Evolutionary conservation across 1,140 invertebrate genomes (phyloP), one percentile per base, ranked within the genome.

Genomic region (Arion vulgaris): DNA sequence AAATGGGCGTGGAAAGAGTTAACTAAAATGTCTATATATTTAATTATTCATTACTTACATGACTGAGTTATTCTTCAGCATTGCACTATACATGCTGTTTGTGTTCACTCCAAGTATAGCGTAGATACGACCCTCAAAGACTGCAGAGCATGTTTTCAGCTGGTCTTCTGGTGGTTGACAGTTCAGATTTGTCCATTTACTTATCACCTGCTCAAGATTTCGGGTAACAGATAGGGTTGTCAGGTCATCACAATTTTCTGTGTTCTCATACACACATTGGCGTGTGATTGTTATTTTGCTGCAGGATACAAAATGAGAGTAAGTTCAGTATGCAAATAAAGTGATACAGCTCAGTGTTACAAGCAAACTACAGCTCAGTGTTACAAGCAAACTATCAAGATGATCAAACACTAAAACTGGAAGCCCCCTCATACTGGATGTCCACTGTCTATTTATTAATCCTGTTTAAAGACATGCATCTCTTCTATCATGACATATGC

Each of bases 161-260:
- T 53, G 73, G 73, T 75, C 49, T 28, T 75, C 45, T n/a, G 73
- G 39, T 34, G 32, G 32, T 28, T 75, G 28, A 51, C 73, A 75
- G 13, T 53, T 9, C 28, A 75, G 32, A 49, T 13, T n/a, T 34
- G 13, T 75, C 73, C 73, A 51, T 11, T 73, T 38, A 45, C 41
- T 75, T 19, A 75, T 51, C 13, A 13, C 32, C 5, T 75, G 41
- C 45, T 75, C 73, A 19, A 75, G 41, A 17, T 36, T 45, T 53
- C 28, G 9, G 15, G 73, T 49, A 15, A 75, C 32, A 15, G 73
- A 51, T 45, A 75, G 23, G 45, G 23, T 13, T 34, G 73, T 75
- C 9, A 53, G 23, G 2, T 32, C 73, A 75, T 75, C 73, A 75
- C 73, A 75, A 0, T 75, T 75, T 51, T 75, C 45, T 49, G 45